Base-by-base conservation (phyloP, 2,113 vertebrate genomes). In the Melozone crissalis region DNA sequence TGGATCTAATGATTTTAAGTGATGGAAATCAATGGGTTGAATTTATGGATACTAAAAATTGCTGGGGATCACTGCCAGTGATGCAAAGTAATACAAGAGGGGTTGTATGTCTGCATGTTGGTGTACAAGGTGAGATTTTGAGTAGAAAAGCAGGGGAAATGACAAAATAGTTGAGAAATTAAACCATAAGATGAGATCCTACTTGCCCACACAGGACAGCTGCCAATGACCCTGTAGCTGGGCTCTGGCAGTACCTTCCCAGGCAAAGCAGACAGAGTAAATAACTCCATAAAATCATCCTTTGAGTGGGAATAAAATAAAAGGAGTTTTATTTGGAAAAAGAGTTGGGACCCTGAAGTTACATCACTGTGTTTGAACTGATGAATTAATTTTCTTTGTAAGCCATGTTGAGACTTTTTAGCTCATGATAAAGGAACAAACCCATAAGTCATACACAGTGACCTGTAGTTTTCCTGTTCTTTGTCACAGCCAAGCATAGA, bases 271-370 rank as follows among this genome's bases (percentile, higher is more conserved):
- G 33, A 79, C 3, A 20, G 81, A 91, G 66, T 72, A 84, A 94
- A 85, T 89, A 87, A 79, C 73, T 76, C 63, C 77, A 72, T 75
- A 59, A 80, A 85, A 67, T 79, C 83, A 68, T 91, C 49, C 37
- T 93, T 72, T 12, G 13, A 41, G 76, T 47, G 52, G 87, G 62
- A 54, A 55, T 75, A 54, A 30, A 46, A 65, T 86, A 84, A 46
- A 77, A 59, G 87, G 72, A 93, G 69, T 88, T 97, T 95, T 93
- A 55, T 94, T 95, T 97, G 88, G 85, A 90, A 86, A 92, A 93
- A 58, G 66, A 90, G 65, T 31, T 58, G 39, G 44, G 87, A 96
- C 66, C 74, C 67, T 89, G 87, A 67, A 85, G 93, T 93, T 95
- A 93, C 74, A 87, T 92, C 86, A 89, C 91, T 59, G 65, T 14